These are phyloP conservation scores for Tanytarsus gracilentus DNA, from an alignment of 2,888 invertebrate genomes.

Conservation along the genomic window DNA sequence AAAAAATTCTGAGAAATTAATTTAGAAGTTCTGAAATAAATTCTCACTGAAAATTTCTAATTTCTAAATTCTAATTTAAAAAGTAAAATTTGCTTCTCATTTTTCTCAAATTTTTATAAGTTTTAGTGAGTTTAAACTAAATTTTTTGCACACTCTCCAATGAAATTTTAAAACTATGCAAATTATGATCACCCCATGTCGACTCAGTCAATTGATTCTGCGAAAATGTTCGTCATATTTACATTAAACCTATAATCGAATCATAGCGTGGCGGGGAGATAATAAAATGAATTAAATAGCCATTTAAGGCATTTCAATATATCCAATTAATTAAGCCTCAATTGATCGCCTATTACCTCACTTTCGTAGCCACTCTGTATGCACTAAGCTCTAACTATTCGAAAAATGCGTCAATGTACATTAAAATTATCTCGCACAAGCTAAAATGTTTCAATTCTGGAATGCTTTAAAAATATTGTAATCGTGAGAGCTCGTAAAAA, in stretches of 20 bases:
- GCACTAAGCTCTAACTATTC: background rate
- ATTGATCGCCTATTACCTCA: slow-evolving; percentile 22
- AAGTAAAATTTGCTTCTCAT: too few relatives aligned
- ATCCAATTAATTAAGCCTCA: slow-evolving; percentile 21
- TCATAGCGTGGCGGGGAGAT: background rate
- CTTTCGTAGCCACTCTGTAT: background rate
- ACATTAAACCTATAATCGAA: background rate
- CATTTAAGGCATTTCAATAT: slow-evolving; percentile 16
- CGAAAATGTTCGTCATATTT: too few relatives aligned
- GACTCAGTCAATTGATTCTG: too few relatives aligned
- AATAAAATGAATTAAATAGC: slow-evolving; percentile 1
- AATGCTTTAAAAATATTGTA: background rate
- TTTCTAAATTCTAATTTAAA: too few relatives aligned
- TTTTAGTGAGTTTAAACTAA: too few relatives aligned
- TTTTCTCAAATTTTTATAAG: too few relatives aligned
- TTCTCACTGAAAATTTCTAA: too few relatives aligned
- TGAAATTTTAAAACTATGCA: too few relatives aligned
- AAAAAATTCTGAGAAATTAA: too few relatives aligned
- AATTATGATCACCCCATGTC: too few relatives aligned
- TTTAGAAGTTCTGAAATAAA: too few relatives aligned
- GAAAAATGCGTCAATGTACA: slow-evolving; percentile 17
- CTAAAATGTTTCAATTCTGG: background rate
- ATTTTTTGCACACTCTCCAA: too few relatives aligned
- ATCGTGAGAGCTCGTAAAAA: background rate
- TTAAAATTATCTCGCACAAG: slow-evolving; percentile 11